Percentiles rank a stretch among this genome's conserved stretches.
Conservation (phyloP, 2,888 invertebrate species). For the Sarcophaga subvicina region DNA sequence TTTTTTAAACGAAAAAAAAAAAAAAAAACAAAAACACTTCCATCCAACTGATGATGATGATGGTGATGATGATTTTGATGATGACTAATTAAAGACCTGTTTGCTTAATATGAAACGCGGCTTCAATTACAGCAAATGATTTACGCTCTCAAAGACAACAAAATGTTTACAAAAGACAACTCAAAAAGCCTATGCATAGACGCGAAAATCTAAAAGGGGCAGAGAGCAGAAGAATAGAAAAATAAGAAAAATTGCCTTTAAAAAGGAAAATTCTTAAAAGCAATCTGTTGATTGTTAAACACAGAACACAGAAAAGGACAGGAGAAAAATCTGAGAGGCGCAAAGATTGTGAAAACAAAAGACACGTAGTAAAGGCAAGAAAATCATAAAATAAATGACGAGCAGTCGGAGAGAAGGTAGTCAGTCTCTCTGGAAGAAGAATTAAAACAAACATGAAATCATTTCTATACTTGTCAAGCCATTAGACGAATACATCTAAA, state of each 20-base stretch:
- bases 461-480: slow-evolving; percentile 58
- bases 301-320: slow-evolving; percentile 47
- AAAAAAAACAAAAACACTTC: not conserved
- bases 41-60: not conserved
- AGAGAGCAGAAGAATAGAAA: not conserved
- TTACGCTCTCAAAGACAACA: not conserved
- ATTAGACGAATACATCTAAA: slow-evolving; percentile 14
- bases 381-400: too few relatives aligned
- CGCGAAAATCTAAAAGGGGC: too few relatives aligned
- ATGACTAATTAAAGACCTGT: slow-evolving; percentile 45
- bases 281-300: slow-evolving; percentile 67
- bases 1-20: too few relatives aligned
- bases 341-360: not conserved
- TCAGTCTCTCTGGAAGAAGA: not conserved
- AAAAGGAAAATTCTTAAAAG: slow-evolving; percentile 59
- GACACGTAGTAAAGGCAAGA: not conserved
- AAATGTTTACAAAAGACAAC: not conserved
- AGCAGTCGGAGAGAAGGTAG: not conserved
- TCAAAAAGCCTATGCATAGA: not conserved
- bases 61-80: not conserved
- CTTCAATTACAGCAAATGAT: not conserved
- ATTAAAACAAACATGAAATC: slow-evolving; percentile 41
- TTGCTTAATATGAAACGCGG: slow-evolving; percentile 1
- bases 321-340: slow-evolving; percentile 16
- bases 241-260: slow-evolving; percentile 40